A percentile compares a stretch with the other conserved stretches of the same genome.
Evolutionary conservation across 2,113 vertebrate genomes (phyloP).

Genomic region (Dinomys branickii): DNA sequence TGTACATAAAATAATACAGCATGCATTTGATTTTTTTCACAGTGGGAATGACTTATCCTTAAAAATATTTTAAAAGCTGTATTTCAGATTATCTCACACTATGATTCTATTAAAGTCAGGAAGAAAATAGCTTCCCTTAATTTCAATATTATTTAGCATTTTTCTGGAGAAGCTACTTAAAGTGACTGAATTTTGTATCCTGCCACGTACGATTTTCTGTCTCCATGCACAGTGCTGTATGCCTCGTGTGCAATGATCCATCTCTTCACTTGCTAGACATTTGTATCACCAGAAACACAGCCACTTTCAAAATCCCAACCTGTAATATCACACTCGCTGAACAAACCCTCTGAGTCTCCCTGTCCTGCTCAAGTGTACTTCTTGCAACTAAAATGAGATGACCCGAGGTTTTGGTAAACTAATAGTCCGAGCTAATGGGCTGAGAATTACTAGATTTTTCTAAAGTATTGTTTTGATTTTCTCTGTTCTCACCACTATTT

Average conservation of each 20-base stretch:
- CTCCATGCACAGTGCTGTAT: not conserved
- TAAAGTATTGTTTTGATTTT: not conserved
- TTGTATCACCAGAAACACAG: not conserved
- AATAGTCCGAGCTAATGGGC: not conserved
- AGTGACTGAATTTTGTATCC: not conserved
- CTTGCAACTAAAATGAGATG: not conserved
- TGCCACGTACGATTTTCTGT: not conserved
- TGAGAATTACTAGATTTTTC: conserved; percentile 9
- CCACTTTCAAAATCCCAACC: not conserved
- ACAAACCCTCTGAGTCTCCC: not conserved
- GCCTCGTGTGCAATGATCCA: not conserved
- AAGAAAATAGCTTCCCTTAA: not conserved
- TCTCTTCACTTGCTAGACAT: not conserved
- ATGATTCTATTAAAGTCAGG: not conserved
- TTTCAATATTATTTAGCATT: not conserved
- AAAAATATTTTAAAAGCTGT: not conserved
- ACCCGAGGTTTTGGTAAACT: not conserved
- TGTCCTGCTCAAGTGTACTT: not conserved
- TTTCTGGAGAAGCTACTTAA: not conserved
- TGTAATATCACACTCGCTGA: not conserved
- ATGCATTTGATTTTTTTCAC: not conserved
- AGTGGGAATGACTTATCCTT: not conserved
- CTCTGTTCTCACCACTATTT: conserved; percentile 29
- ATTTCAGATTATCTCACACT: not conserved
- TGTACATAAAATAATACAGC: not conserved